Conservation (phyloP, 2,888 invertebrate species). For the Alcis repandata region DNA sequence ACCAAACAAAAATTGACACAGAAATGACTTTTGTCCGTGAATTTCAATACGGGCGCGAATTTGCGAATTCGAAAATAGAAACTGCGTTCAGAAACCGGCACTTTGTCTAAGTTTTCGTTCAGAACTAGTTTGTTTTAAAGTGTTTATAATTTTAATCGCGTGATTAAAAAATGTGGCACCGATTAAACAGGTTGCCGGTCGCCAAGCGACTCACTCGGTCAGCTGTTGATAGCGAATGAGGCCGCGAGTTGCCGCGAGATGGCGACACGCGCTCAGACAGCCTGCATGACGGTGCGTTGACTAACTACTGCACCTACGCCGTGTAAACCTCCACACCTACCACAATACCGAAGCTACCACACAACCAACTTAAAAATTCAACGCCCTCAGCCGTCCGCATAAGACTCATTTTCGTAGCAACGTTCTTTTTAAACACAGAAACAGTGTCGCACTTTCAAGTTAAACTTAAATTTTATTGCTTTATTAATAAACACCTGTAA, state of each 20-base stretch:
- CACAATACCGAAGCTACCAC: conserved; percentile 24
- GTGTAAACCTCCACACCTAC: conserved; percentile 54
- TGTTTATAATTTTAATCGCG: conserved; percentile 21
- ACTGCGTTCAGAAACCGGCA: conserved; percentile 43
- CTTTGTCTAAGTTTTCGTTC: background rate
- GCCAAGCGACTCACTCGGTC: conserved; percentile 67
- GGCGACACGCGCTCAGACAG: conserved; percentile 55
- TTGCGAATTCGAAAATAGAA: conserved; percentile 52
- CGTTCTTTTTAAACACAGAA: conserved; percentile 14
- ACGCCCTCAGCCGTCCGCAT: background rate
- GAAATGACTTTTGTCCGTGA: conserved; percentile 49
- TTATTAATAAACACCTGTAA: conserved; percentile 25
- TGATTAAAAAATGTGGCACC: conserved; percentile 54
- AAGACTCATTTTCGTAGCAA: conserved; percentile 26
- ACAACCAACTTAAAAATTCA: conserved; percentile 9
- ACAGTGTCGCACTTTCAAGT: conserved; percentile 22
- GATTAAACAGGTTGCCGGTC: conserved; percentile 79
- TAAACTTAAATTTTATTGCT: conserved; percentile 27
- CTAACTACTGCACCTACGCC: conserved; percentile 70
- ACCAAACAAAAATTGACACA: conserved; percentile 73
- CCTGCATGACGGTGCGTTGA: conserved; percentile 78
- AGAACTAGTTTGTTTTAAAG: conserved; percentile 21
- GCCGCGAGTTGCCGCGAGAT: conserved; percentile 60
- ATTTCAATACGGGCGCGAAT: conserved; percentile 42
- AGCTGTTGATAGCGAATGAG: conserved; percentile 59